Evolutionary conservation across 1,140 invertebrate species (phyloP).

Genomic region (Elymnias hypermnestra): DNA sequence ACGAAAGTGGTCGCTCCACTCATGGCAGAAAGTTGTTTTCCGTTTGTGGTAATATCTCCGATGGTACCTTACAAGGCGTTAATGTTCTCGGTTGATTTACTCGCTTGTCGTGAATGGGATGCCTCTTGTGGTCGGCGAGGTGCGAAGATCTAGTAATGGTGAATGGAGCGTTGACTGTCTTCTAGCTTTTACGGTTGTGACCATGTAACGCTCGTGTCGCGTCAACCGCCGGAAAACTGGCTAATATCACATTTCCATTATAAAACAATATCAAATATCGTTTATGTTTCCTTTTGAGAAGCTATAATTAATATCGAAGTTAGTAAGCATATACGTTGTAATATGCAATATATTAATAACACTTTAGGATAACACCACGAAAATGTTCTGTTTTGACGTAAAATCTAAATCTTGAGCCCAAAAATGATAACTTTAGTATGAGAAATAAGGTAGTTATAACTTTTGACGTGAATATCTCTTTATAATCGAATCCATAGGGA

Average conservation of each 20-base stretch:
- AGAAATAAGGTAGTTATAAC: too few species aligned
- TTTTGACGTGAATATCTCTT: too few species aligned
- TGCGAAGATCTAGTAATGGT: slow-evolving; percentile 67
- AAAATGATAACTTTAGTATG: too few species aligned
- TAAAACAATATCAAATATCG: slow-evolving; percentile 29
- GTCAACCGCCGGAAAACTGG: slow-evolving; percentile 38
- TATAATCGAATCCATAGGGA: too few species aligned
- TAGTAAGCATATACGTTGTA: too few species aligned
- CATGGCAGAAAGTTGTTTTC: slow-evolving; percentile 64
- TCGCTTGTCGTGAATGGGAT: slow-evolving; percentile 69
- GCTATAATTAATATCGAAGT: slow-evolving; percentile 15
- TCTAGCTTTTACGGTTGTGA: slow-evolving; percentile 31
- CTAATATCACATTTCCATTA: slow-evolving; percentile 41
- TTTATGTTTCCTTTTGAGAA: slow-evolving; percentile 25
- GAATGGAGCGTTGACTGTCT: slow-evolving; percentile 47
- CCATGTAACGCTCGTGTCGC: slow-evolving; percentile 25
- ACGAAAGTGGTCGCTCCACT: slow-evolving; percentile 64
- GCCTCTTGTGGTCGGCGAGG: slow-evolving; percentile 59
- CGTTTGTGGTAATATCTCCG: slow-evolving; percentile 45
- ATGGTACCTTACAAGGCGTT: slow-evolving; percentile 43
- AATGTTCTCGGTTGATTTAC: slow-evolving; percentile 62
- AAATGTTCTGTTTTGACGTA: too few species aligned
- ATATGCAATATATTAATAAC: too few species aligned
- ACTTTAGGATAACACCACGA: too few species aligned
- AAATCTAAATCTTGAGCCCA: too few species aligned